phyloP scores from a whole-genome alignment of 2,113 vertebrate species.

The Apodemus speciosus region DNA sequence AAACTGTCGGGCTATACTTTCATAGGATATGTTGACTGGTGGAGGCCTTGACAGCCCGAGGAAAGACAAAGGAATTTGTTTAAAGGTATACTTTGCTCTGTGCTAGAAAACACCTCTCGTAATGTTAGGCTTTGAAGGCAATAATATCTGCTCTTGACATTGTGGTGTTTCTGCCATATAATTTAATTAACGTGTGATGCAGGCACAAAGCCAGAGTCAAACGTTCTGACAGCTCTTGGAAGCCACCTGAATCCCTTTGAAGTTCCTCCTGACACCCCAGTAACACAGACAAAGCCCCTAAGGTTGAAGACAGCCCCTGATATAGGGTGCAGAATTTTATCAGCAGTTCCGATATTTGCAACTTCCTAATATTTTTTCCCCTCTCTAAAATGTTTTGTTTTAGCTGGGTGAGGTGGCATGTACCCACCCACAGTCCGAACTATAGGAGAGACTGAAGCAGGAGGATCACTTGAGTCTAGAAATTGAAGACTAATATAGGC shows the following conservation, averaged over 20 bases:
- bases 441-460: neutral
- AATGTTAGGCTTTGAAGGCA: slow-evolving; percentile 67
- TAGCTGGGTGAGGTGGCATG: neutral
- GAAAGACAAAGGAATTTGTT: slow-evolving; percentile 69
- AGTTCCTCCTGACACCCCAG: neutral
- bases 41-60: neutral
- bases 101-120: slow-evolving; percentile 63
- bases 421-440: neutral
- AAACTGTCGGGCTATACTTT: neutral
- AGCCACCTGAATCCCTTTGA: slow-evolving; percentile 63
- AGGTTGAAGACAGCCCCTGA: slow-evolving; percentile 29
- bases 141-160: slow-evolving; percentile 74
- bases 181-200: slow-evolving; percentile 77
- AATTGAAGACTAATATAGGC: neutral
- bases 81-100: slow-evolving; percentile 65
- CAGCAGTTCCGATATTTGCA: neutral
- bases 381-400: slow-evolving; percentile 25
- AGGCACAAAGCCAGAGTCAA: slow-evolving; percentile 63
- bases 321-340: neutral
- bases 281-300: slow-evolving; percentile 16
- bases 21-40: neutral
- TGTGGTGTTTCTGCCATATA: slow-evolving; percentile 74
- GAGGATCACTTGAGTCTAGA: neutral
- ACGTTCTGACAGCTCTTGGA: slow-evolving; percentile 67
- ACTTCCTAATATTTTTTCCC: neutral